These are phyloP conservation scores for Indicator indicator DNA, from an alignment of 2,113 vertebrate species.

Conservation along the genomic window DNA sequence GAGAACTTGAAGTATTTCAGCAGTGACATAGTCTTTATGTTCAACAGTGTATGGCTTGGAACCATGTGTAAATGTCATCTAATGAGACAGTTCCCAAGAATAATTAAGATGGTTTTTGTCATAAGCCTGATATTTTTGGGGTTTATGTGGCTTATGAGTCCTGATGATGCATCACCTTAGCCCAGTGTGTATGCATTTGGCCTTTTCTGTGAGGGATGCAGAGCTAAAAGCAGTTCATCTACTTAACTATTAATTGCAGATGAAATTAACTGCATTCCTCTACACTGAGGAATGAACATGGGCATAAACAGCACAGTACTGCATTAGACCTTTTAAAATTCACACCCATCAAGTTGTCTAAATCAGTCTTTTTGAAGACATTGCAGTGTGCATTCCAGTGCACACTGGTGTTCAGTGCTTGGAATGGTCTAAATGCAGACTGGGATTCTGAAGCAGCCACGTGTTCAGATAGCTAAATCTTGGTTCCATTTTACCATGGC, in stretches of 20 bases:
- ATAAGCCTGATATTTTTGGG: background rate
- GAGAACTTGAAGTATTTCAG: slow-evolving; percentile 11
- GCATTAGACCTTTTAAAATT: background rate
- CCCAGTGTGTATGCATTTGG: background rate
- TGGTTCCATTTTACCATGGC: background rate
- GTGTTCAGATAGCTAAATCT: background rate
- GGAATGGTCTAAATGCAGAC: background rate
- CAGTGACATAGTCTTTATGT: background rate
- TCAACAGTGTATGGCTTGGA: background rate
- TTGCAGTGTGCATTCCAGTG: background rate
- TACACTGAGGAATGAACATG: background rate
- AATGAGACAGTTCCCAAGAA: background rate
- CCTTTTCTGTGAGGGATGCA: background rate
- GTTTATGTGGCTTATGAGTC: background rate
- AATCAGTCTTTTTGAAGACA: background rate
- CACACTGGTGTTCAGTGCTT: background rate
- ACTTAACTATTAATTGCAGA: background rate
- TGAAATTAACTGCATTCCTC: background rate
- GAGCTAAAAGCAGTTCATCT: background rate
- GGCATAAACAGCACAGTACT: background rate
- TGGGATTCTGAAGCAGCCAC: background rate
- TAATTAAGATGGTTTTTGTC: background rate
- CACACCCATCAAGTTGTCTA: background rate
- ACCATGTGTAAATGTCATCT: background rate
- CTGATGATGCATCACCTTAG: background rate